A percentile compares a stretch with the other conserved stretches of the same genome.
Conservation (phyloP, 2,113 vertebrate genomes). For the Upupa epops region DNA sequence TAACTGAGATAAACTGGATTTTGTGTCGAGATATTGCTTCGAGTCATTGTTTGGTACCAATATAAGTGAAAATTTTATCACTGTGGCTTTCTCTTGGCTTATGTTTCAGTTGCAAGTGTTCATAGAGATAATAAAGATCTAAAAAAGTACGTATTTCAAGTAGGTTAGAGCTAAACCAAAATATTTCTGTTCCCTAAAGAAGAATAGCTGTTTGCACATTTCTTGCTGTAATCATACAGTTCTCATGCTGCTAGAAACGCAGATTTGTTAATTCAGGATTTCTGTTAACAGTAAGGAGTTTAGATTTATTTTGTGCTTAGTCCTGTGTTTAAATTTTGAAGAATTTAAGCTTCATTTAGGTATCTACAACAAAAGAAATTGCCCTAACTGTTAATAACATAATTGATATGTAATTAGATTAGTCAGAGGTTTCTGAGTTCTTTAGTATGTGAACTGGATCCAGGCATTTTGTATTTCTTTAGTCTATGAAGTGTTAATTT, state of each 20-base stretch:
- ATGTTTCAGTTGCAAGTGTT: neutral
- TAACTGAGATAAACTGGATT: neutral
- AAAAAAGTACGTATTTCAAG: neutral
- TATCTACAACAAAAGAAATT: neutral
- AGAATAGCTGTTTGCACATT: neutral
- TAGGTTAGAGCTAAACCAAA: neutral
- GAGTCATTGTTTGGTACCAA: neutral
- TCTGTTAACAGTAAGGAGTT: neutral
- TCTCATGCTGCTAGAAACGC: neutral
- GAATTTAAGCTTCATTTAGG: neutral
- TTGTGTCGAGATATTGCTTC: neutral
- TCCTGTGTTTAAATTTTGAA: neutral
- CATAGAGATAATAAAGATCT: neutral
- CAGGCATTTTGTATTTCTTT: neutral
- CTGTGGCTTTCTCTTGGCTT: neutral
- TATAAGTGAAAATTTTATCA: neutral
- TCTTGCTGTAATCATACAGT: neutral
- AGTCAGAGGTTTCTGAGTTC: neutral
- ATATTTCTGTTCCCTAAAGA: neutral
- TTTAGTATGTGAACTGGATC: neutral
- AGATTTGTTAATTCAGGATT: neutral
- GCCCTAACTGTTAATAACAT: neutral
- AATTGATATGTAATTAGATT: neutral
- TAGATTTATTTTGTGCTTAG: neutral
- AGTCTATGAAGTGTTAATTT: neutral